phyloP scores from a whole-genome alignment of 2,888 invertebrate genomes.

The Mesorhabditis spiculigera region DNA sequence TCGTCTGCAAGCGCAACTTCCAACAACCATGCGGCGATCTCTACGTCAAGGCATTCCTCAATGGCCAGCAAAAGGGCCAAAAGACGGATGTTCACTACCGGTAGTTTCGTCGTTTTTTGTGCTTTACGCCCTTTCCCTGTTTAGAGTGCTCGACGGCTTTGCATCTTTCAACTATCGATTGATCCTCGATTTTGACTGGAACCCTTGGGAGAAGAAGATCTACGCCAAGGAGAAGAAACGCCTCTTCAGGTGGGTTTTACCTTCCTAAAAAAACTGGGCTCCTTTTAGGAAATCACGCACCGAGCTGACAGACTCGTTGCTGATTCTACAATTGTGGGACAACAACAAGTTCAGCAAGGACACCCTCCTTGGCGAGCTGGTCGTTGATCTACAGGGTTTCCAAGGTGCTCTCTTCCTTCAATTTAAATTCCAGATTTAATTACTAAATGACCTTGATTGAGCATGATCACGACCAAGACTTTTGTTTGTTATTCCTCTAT shows the following conservation, averaged over 20 bases:
- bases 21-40: constrained; percentile 61
- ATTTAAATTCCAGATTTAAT: constrained; percentile 6
- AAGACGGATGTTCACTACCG: constrained; percentile 64
- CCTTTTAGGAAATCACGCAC: constrained; percentile 35
- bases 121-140: not conserved
- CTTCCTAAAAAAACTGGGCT: not conserved
- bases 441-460: not conserved
- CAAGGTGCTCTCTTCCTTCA: constrained; percentile 28
- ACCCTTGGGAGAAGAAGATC: constrained; percentile 62
- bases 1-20: constrained; percentile 62
- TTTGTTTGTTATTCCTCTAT: not conserved
- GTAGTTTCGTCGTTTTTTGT: constrained; percentile 9
- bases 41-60: constrained; percentile 62
- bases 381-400: constrained; percentile 42
- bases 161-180: constrained; percentile 65
- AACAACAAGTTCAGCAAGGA: constrained; percentile 65
- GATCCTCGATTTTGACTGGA: constrained; percentile 60
- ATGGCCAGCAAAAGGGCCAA: constrained; percentile 60
- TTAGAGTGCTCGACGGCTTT: constrained; percentile 61
- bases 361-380: constrained; percentile 61
- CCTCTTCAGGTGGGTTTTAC: constrained; percentile 28
- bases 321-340: constrained; percentile 63
- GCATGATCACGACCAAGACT: not conserved
- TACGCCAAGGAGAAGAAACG: constrained; percentile 57
- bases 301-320: constrained; percentile 48